These are phyloP conservation scores for Belonocnema kinseyi DNA, from an alignment of 1,140 invertebrate genomes.

Conservation along the genomic window DNA sequence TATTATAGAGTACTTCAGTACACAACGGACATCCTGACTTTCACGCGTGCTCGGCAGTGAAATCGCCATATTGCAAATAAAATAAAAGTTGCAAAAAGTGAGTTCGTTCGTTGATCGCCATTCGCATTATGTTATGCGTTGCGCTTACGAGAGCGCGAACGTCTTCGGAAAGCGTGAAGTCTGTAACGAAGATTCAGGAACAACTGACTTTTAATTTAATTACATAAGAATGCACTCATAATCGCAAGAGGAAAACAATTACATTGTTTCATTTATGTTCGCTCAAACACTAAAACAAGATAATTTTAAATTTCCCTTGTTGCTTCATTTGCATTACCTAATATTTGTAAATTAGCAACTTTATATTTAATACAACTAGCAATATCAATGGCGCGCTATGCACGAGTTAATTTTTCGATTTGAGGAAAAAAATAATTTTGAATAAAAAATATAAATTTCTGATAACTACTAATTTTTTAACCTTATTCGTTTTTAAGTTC, in stretches of 20 bases:
- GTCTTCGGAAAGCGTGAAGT: constrained; percentile 73
- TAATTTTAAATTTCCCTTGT: not conserved
- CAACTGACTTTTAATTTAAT: constrained; percentile 50
- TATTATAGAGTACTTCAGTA: not conserved
- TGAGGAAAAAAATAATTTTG: too few relatives aligned
- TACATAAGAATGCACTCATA: constrained; percentile 54
- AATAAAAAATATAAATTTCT: too few relatives aligned
- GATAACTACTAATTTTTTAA: too few relatives aligned
- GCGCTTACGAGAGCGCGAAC: constrained; percentile 64
- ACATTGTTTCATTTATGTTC: constrained; percentile 42
- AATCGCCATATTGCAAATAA: constrained; percentile 54
- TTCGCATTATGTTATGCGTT: constrained; percentile 56
- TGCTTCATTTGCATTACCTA: constrained; percentile 40
- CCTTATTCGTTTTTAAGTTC: too few relatives aligned
- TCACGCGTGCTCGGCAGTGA: constrained; percentile 61
- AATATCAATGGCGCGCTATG: too few relatives aligned
- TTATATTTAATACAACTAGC: too few relatives aligned
- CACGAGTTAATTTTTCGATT: too few relatives aligned
- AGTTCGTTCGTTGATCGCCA: constrained; percentile 31
- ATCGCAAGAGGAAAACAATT: constrained; percentile 28
- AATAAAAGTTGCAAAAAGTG: constrained; percentile 39
- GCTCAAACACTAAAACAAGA: constrained; percentile 41
- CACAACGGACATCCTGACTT: constrained; percentile 64
- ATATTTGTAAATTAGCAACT: not conserved
- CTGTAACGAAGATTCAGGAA: constrained; percentile 36